Conservation (phyloP, 2,888 invertebrate species). For the Pristionchus mayeri region DNA sequence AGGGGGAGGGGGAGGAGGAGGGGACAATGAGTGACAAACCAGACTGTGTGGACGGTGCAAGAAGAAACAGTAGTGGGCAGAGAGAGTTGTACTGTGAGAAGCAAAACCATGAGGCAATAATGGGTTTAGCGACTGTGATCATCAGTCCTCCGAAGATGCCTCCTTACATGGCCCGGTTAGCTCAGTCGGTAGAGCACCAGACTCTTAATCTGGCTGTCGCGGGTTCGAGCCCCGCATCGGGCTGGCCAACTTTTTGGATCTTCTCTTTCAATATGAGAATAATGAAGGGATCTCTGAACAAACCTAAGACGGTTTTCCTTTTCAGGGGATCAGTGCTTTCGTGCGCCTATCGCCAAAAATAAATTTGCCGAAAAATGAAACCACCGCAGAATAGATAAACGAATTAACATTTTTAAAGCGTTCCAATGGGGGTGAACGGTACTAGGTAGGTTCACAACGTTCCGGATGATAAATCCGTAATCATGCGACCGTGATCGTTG, state of each 20-base stretch:
- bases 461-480: background rate
- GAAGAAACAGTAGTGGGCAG: background rate
- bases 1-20: background rate
- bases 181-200: constrained; percentile 52
- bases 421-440: too few species aligned
- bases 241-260: constrained; percentile 52
- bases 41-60: background rate
- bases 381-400: too few species aligned
- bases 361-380: too few species aligned
- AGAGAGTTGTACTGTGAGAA: background rate
- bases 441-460: too few species aligned
- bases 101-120: background rate
- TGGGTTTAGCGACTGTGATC: background rate
- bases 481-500: background rate
- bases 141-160: background rate
- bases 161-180: constrained; percentile 27
- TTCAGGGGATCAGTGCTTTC: too few species aligned
- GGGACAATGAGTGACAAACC: constrained; percentile 30
- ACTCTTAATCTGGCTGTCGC: constrained; percentile 73
- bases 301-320: background rate
- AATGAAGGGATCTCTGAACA: background rate
- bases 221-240: constrained; percentile 72
- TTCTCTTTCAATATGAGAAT: too few species aligned
- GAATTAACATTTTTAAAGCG: too few species aligned
- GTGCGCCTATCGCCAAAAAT: too few species aligned